Evolutionary conservation across 2,888 invertebrate genomes (phyloP), one percentile per base, ranked within the genome.

Genomic region (Apamea monoglypha): DNA sequence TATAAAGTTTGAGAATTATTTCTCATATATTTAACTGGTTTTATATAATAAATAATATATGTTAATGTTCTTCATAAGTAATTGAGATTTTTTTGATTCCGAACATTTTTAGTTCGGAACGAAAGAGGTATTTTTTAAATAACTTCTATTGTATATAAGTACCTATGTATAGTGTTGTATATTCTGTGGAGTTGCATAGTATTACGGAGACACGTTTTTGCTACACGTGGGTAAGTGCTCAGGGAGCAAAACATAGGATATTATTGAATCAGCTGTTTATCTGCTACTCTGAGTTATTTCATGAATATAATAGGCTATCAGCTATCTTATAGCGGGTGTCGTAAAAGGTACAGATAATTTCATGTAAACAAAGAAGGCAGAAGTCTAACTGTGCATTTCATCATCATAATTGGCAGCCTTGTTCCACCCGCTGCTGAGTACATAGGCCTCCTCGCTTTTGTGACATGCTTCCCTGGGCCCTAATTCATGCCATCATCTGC

Each of bases 1-100:
- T 81, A 90, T 86, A 81, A 85, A 88, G 84, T 88, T 82, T 83
- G 76, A 85, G 90, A 84, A 86, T 88, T 82, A 90, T 87, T 89
- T 80, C 82, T 86, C 82, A 86, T 81, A 81, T 77, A 90, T 80
- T 84, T 83, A 89, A 90, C 89, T 76, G 82, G 89, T 90, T 86
- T 84, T 81, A 84, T 78, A 74, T 81, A 78, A 72, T 75, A 63
- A 64, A 50, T 21, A 80, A 32, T 56, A 32, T 25, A 82, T 71
- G 80, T 81, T 69, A 77, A 81, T 84, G 50, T n/a, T 78, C 66
- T 74, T 73, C 67, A 72, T 78, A 79, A 81, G 86, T 86, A 74
- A 85, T 73, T 76, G 76, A n/a, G 72, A 61, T 25, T 67, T 88
- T 87, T 85, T 85, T 56, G 36, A 64, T 69, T 66, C 61, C 7